phyloP scores from a whole-genome alignment of 2,113 vertebrate genomes.

The Eudyptes chrysolophus region DNA sequence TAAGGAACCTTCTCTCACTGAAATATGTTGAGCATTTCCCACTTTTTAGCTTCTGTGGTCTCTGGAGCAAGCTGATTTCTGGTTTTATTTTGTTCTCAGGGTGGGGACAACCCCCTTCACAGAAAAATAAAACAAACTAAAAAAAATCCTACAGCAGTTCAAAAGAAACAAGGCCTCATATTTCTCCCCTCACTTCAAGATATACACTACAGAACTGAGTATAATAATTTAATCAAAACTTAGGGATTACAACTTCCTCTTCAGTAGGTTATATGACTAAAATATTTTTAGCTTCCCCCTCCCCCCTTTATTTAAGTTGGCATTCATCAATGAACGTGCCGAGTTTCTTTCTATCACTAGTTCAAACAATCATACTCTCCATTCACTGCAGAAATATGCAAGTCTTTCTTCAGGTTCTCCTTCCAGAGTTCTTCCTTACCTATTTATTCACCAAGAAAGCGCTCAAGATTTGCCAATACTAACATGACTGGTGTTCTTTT shows the following conservation, averaged over 20 bases:
- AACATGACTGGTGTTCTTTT: neutral
- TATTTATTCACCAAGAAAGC: neutral
- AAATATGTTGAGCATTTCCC: neutral
- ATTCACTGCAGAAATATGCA: neutral
- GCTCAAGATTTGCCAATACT: neutral
- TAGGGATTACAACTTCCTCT: neutral
- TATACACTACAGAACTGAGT: neutral
- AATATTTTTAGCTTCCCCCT: neutral
- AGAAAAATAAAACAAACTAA: neutral
- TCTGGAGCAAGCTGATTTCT: neutral
- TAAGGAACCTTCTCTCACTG: neutral
- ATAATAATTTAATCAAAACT: neutral
- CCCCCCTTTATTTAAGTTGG: neutral
- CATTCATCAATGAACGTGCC: accelerated
- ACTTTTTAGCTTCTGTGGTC: neutral
- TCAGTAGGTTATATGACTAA: neutral
- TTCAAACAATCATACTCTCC: neutral
- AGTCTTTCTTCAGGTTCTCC: neutral
- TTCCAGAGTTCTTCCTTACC: neutral
- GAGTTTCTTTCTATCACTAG: neutral
- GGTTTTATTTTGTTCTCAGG: neutral
- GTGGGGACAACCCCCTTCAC: accelerated
- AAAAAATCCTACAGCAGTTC: neutral
- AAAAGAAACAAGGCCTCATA: neutral
- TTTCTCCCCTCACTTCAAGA: neutral